phyloP scores from a whole-genome alignment of 2,888 invertebrate species.

The Andricus quercusramuli region DNA sequence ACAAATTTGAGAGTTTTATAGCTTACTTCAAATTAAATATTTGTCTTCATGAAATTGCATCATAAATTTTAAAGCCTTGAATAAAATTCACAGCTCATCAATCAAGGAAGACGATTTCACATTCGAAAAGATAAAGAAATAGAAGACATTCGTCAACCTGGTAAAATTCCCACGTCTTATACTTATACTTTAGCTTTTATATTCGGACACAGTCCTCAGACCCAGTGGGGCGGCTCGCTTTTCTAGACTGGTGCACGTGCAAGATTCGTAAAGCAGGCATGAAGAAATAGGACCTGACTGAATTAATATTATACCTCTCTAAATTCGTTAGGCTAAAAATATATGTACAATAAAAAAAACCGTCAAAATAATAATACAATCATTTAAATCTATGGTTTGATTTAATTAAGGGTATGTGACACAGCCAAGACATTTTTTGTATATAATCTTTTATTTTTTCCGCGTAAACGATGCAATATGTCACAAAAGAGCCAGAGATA shows the following conservation, averaged over 20 bases:
- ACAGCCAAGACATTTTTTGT: too few relatives aligned
- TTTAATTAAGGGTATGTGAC: too few relatives aligned
- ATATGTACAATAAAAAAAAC: not conserved
- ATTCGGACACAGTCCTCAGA: not conserved
- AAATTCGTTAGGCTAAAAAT: not conserved
- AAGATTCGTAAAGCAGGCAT: not conserved
- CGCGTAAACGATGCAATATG: too few relatives aligned
- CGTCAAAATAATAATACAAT: not conserved
- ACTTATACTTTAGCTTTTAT: not conserved
- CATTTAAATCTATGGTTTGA: too few relatives aligned
- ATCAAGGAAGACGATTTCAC: not conserved
- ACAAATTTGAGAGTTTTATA: too few relatives aligned
- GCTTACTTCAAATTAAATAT: too few relatives aligned
- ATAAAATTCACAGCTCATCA: not conserved
- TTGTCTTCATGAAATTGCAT: too few relatives aligned
- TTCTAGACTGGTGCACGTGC: not conserved
- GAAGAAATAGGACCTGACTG: not conserved
- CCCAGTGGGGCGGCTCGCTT: not conserved
- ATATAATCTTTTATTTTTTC: too few relatives aligned
- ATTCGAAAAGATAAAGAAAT: not conserved
- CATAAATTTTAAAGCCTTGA: too few relatives aligned
- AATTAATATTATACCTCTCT: not conserved
- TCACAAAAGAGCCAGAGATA: too few relatives aligned
- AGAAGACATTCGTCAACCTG: not conserved
- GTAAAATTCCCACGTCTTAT: not conserved